Conservation (phyloP, 2,113 vertebrate genomes). For the Tyto alba region DNA sequence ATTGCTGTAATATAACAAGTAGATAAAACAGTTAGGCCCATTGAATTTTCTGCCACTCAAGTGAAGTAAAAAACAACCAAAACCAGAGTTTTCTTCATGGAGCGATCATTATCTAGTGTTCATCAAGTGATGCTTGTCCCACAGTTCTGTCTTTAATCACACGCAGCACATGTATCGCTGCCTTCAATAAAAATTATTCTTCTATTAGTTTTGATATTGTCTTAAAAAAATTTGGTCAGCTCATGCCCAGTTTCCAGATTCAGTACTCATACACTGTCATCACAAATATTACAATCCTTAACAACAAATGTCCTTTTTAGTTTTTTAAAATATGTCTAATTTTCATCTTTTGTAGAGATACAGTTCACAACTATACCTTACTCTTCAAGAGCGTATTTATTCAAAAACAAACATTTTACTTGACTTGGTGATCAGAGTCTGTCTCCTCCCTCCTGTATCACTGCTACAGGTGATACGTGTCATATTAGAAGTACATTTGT, state of each 20-base stretch:
- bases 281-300: neutral
- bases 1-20: neutral
- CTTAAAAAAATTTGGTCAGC: neutral
- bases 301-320: neutral
- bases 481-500: neutral
- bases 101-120: neutral
- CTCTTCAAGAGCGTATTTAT: neutral
- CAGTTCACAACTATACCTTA: neutral
- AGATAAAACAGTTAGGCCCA: neutral
- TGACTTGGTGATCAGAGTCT: neutral
- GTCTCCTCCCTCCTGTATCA: neutral
- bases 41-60: neutral
- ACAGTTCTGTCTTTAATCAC: neutral
- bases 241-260: neutral
- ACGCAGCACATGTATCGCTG: neutral
- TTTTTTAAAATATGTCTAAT: neutral
- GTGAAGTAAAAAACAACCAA: neutral
- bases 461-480: neutral
- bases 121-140: neutral
- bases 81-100: accelerated
- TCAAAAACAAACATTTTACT: neutral
- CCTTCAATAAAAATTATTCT: neutral
- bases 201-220: neutral
- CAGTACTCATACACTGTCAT: neutral
- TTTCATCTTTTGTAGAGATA: neutral